Percentiles rank a stretch among this genome's conserved stretches.
These are phyloP conservation scores for Pecten maximus DNA, from an alignment of 2,888 invertebrate genomes.

Conservation along the genomic window DNA sequence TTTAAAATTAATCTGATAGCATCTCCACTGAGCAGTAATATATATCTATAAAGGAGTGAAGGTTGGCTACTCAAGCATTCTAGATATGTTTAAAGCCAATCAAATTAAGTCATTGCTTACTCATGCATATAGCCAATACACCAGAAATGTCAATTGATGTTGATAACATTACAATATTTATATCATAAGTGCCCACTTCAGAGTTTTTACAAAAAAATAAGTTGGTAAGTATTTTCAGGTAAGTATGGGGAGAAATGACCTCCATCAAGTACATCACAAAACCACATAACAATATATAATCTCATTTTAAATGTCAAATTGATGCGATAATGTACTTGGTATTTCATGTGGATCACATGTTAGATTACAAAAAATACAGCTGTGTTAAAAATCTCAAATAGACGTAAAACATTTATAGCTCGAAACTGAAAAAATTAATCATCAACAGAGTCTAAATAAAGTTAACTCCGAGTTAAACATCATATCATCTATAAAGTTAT, in stretches of 20 bases:
- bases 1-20: too few species aligned
- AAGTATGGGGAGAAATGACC: not conserved
- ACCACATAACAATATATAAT: conserved; percentile 7
- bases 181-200: not conserved
- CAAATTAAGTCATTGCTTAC: not conserved
- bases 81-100: too few species aligned
- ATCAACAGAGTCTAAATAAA: not conserved
- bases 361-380: not conserved
- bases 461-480: not conserved
- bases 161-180: not conserved
- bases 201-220: not conserved
- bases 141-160: not conserved
- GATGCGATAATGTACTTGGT: not conserved
- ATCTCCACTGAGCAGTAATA: too few species aligned
- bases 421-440: not conserved
- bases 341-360: not conserved
- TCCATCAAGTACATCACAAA: not conserved
- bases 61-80: too few species aligned
- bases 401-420: not conserved
- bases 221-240: not conserved
- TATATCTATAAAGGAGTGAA: too few species aligned
- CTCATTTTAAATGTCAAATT: not conserved
- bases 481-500: not conserved
- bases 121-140: not conserved
- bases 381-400: not conserved